phyloP scores from a whole-genome alignment of 2,888 invertebrate species.

The Aphidius colemani region DNA sequence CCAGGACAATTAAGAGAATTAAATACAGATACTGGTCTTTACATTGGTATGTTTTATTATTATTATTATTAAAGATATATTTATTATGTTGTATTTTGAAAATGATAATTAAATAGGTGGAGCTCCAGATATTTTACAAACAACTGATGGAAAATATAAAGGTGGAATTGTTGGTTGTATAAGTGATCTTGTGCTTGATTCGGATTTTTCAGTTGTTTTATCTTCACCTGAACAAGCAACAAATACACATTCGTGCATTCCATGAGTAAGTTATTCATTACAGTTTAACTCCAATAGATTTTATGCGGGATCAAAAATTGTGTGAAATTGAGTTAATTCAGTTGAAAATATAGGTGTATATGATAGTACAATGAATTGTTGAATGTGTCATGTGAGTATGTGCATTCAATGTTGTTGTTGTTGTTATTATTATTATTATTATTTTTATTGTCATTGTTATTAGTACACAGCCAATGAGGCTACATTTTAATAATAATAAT shows the following conservation, averaged over 20 bases:
- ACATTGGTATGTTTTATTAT: slow-evolving; percentile 69
- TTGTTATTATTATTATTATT: no score
- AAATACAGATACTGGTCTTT: slow-evolving; percentile 86
- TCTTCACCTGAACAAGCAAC: slow-evolving; percentile 70
- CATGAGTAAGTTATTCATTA: slow-evolving; percentile 43
- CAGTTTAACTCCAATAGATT: background rate
- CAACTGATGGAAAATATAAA: slow-evolving; percentile 73
- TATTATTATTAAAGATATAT: background rate
- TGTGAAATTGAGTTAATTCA: slow-evolving; percentile 3
- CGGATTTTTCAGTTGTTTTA: slow-evolving; percentile 77
- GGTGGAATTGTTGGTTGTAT: slow-evolving; percentile 82
- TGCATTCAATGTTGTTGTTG: no score
- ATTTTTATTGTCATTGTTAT: no score
- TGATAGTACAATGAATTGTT: background rate
- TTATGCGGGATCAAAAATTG: slow-evolving; percentile 7
- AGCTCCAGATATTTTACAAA: slow-evolving; percentile 75
- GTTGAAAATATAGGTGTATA: no score
- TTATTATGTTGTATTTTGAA: background rate
- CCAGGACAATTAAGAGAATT: slow-evolving; percentile 84
- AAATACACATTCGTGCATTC: slow-evolving; percentile 63
- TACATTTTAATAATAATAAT: no score
- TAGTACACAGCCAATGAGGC: no score
- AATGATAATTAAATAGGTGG: slow-evolving; percentile 69
- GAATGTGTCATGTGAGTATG: no score
- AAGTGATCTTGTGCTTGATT: slow-evolving; percentile 79